Evolutionary conservation across 2,888 invertebrate species (phyloP).

Genomic region (Drosophila nigritarsus): DNA sequence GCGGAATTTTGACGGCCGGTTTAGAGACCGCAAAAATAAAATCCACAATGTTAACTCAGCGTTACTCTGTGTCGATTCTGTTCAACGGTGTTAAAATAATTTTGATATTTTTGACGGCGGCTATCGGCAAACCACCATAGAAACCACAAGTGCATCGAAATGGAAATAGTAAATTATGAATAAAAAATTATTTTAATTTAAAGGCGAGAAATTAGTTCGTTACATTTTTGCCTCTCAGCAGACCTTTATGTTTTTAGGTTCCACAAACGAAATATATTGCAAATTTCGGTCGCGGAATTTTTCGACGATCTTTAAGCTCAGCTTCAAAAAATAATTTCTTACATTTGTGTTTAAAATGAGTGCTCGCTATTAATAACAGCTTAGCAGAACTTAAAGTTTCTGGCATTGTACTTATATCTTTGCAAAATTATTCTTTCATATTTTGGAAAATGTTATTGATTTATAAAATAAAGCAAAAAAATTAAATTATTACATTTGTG

Average conservation of each 20-base stretch:
- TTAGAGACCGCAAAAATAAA: background rate
- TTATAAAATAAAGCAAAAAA: background rate
- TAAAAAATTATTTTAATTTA: background rate
- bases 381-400: background rate
- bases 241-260: background rate
- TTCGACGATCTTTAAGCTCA: background rate
- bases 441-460: background rate
- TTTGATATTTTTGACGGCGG: background rate
- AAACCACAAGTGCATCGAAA: background rate
- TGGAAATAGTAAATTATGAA: background rate
- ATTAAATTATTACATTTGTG: background rate
- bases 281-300: background rate
- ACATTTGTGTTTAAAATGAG: background rate
- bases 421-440: background rate
- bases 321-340: background rate
- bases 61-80: background rate
- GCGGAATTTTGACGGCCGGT: too few relatives aligned
- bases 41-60: background rate
- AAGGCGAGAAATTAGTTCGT: background rate
- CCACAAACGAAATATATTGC: background rate
- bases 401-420: background rate
- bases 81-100: background rate
- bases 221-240: background rate
- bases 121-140: background rate
- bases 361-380: background rate